Percentiles rank a stretch among this genome's conserved stretches.
phyloP scores from a whole-genome alignment of 2,113 vertebrate species.

The Meleagris gallopavo region DNA sequence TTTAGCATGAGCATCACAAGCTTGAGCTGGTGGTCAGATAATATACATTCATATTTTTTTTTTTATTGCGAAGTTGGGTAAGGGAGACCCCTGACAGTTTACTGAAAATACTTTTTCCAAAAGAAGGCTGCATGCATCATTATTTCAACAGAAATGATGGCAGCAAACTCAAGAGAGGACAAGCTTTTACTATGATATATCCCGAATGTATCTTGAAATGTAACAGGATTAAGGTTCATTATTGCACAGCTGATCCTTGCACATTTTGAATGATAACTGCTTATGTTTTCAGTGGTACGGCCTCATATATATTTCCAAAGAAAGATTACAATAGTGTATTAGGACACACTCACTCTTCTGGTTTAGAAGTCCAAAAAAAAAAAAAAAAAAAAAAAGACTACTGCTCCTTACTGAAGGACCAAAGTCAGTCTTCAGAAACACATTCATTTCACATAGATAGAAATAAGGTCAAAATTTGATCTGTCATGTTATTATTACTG shows the following conservation, averaged over 20 bases:
- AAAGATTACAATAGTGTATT: not conserved
- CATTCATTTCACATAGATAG: not conserved
- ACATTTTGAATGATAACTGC: not conserved
- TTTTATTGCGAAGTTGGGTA: not conserved
- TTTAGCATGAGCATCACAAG: not conserved
- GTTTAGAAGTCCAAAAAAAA: too few species aligned
- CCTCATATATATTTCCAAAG: not conserved
- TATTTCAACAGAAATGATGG: not conserved
- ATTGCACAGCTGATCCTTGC: not conserved
- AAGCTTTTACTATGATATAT: not conserved
- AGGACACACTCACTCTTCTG: not conserved
- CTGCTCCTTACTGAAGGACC: not conserved
- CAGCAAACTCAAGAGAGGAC: not conserved
- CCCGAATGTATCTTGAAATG: not conserved
- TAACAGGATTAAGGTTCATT: not conserved
- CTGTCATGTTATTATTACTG: constrained; percentile 27
- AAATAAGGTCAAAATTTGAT: constrained; percentile 41
- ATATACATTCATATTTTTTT: not conserved
- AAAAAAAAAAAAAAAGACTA: not conserved
- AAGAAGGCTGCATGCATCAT: not conserved
- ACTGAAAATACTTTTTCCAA: not conserved
- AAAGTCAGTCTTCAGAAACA: not conserved
- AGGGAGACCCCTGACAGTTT: not conserved
- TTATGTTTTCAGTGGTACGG: not conserved
- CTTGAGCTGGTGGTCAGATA: not conserved